phyloP scores from a whole-genome alignment of 2,888 invertebrate genomes.

The Chrysina gloriosa region DNA sequence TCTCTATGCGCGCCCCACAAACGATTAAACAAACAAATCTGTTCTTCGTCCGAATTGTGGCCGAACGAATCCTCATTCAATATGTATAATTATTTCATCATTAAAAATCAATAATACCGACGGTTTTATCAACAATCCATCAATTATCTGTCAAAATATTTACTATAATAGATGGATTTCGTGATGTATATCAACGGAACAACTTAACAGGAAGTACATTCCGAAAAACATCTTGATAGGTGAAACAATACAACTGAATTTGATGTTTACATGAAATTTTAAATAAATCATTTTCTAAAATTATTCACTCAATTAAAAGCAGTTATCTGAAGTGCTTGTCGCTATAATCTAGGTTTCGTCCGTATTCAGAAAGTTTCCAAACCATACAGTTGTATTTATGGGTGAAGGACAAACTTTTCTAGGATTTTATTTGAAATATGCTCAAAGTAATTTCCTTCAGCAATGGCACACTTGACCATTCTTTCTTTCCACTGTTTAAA shows the following conservation, averaged over 20 bases:
- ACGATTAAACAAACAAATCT: conserved; percentile 24
- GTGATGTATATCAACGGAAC: not conserved
- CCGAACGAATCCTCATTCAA: conserved; percentile 4
- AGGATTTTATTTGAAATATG: too few relatives aligned
- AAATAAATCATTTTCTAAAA: too few relatives aligned
- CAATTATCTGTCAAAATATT: conserved; percentile 41
- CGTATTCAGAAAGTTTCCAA: too few relatives aligned
- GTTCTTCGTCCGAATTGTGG: not conserved
- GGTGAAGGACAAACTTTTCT: too few relatives aligned
- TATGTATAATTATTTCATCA: conserved; percentile 37
- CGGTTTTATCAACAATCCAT: conserved; percentile 39
- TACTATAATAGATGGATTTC: not conserved
- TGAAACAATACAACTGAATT: not conserved
- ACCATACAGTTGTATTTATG: too few relatives aligned
- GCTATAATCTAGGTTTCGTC: too few relatives aligned
- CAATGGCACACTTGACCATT: too few relatives aligned
- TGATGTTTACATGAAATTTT: too few relatives aligned
- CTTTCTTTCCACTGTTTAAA: too few relatives aligned
- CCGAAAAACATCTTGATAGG: not conserved
- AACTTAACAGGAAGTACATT: not conserved
- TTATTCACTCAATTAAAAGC: too few relatives aligned
- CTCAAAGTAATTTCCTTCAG: too few relatives aligned
- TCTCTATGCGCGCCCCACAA: not conserved
- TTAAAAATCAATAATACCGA: conserved; percentile 38
- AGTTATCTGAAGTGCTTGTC: too few relatives aligned